phyloP scores from a whole-genome alignment of 2,797 vertebrate genomes.

The Ptychadena robeensis region DNA sequence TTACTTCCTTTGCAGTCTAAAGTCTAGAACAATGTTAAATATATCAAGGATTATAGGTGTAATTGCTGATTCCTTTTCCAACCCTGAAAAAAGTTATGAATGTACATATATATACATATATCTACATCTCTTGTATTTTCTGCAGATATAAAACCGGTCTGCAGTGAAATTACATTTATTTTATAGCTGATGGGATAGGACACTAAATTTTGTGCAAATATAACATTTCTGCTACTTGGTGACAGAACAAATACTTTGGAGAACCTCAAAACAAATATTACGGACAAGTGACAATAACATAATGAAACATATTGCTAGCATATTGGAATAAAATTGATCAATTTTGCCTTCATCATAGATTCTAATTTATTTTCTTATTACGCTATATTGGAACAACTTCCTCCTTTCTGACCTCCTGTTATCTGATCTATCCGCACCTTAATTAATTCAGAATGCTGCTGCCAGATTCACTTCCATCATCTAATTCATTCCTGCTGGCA shows the following conservation, averaged over 20 bases:
- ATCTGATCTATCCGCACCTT: slow-evolving; percentile 57
- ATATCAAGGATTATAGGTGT: slow-evolving; percentile 36
- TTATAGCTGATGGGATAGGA: background rate
- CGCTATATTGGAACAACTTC: slow-evolving; percentile 55
- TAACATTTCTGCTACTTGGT: background rate
- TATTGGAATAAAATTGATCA: slow-evolving; percentile 12
- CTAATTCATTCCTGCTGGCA: slow-evolving; percentile 57
- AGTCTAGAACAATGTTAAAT: slow-evolving; percentile 30
- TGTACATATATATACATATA: slow-evolving; percentile 13
- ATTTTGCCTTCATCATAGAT: slow-evolving; percentile 45
- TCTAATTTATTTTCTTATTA: slow-evolving; percentile 58
- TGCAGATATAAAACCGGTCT: slow-evolving; percentile 11
- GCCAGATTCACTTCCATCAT: slow-evolving; percentile 62
- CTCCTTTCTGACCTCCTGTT: slow-evolving; percentile 54
- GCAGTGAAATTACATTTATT: slow-evolving; percentile 3
- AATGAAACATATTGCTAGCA: slow-evolving; percentile 39
- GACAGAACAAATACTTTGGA: background rate
- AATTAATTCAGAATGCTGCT: slow-evolving; percentile 60
- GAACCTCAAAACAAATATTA: slow-evolving; percentile 26
- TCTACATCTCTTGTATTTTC: slow-evolving; percentile 7
- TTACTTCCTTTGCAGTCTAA: slow-evolving; percentile 28
- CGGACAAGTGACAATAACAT: background rate
- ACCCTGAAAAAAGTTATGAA: background rate
- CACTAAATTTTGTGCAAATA: background rate
- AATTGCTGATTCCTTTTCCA: slow-evolving; percentile 6